These are phyloP conservation scores for Drosophila lacertosa DNA, from an alignment of 1,140 invertebrate genomes.

Conservation along the genomic window DNA sequence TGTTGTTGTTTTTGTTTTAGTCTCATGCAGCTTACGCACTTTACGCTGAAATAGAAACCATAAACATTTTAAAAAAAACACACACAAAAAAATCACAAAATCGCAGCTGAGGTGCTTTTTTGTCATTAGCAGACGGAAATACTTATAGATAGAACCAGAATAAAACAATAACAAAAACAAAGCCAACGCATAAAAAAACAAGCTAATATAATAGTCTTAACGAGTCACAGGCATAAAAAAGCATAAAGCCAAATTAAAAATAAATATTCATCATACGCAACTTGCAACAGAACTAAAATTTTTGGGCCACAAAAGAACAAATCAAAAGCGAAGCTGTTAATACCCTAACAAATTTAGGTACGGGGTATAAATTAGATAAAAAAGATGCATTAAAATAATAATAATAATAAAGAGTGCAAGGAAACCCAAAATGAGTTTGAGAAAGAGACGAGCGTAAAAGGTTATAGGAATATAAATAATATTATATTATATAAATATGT, in stretches of 20 bases:
- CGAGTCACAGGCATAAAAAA: constrained; percentile 28
- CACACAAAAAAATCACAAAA: constrained; percentile 30
- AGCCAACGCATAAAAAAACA: constrained; percentile 18
- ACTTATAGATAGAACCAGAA: constrained; percentile 25
- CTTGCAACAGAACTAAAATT: constrained; percentile 16
- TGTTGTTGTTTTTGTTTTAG: constrained; percentile 16
- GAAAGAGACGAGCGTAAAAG: too few relatives aligned
- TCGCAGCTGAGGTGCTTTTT: constrained; percentile 19
- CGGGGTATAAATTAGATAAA: too few relatives aligned
- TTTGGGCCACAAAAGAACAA: too few relatives aligned
- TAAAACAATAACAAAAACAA: constrained; percentile 11
- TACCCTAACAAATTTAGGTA: background rate
- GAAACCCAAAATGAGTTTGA: too few relatives aligned
- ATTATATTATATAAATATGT: too few relatives aligned
- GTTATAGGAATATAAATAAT: too few relatives aligned
- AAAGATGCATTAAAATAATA: too few relatives aligned
- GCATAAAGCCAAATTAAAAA: constrained; percentile 35
- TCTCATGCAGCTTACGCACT: constrained; percentile 74
- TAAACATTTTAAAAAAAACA: constrained; percentile 44
- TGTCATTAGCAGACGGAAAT: constrained; percentile 70
- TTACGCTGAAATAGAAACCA: constrained; percentile 58
- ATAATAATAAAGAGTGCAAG: too few relatives aligned
- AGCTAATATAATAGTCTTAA: constrained; percentile 27
- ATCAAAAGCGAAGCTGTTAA: background rate
- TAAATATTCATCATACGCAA: constrained; percentile 61